These are phyloP conservation scores for Nicator chloris DNA, from an alignment of 2,113 vertebrate species.

Conservation along the genomic window DNA sequence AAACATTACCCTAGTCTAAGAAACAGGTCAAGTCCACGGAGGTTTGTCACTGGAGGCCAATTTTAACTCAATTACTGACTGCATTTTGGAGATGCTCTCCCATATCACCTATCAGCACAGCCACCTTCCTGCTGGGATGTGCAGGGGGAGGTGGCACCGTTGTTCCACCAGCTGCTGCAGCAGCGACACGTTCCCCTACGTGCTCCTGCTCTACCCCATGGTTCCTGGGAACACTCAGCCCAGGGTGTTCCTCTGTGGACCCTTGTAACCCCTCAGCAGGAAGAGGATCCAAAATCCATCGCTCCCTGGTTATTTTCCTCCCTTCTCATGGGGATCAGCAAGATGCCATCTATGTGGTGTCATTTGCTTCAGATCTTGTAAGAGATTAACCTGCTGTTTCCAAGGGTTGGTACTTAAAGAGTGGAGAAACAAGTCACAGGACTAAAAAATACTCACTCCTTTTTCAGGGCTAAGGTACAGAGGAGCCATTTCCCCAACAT, in stretches of 20 bases:
- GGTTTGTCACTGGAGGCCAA: neutral
- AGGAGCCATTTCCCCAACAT: neutral
- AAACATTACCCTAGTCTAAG: neutral
- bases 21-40: neutral
- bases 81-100: neutral
- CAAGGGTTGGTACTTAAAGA: neutral
- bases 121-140: fast-evolving
- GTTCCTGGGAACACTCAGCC: neutral
- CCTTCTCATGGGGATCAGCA: neutral
- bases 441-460: neutral
- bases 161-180: neutral
- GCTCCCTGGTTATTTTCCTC: neutral
- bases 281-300: neutral
- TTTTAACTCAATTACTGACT: neutral
- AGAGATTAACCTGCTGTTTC: neutral
- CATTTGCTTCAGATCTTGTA: neutral
- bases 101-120: neutral
- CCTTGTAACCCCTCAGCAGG: neutral
- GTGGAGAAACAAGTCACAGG: neutral
- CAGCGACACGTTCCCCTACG: fast-evolving
- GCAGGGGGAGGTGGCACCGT: neutral
- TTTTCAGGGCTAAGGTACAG: neutral
- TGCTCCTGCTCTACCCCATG: neutral
- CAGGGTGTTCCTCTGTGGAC: neutral
- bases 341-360: fast-evolving